Evolutionary conservation across 2,888 invertebrate species (phyloP).

Genomic region (Pseudococcus longispinus): DNA sequence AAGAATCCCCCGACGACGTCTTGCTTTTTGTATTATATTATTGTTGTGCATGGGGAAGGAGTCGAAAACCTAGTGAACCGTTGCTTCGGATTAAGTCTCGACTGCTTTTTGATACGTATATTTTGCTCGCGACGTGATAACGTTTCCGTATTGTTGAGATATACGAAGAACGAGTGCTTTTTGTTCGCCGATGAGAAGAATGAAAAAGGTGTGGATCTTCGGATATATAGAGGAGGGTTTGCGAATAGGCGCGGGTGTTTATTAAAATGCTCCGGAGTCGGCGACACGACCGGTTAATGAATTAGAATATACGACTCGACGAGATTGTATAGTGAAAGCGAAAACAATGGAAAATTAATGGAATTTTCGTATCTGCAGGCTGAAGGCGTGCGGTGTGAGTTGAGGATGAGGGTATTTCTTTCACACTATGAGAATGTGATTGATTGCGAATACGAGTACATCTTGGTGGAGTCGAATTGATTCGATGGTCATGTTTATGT

Average conservation of each 20-base stretch:
- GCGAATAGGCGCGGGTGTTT: slow-evolving; percentile 4
- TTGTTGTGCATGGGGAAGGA: background rate
- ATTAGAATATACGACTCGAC: background rate
- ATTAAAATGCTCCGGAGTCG: background rate
- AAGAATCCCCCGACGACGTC: background rate
- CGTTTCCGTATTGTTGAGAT: slow-evolving; percentile 22
- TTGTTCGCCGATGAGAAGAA: background rate
- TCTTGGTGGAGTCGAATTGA: background rate
- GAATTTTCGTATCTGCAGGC: background rate
- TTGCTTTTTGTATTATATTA: background rate
- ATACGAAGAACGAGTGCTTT: background rate
- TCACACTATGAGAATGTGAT: background rate
- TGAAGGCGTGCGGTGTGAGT: background rate
- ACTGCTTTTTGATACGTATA: slow-evolving; percentile 1
- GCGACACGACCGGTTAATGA: slow-evolving; percentile 15
- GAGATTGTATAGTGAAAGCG: background rate
- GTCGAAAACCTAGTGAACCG: background rate
- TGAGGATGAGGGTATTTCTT: background rate
- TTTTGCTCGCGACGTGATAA: slow-evolving; percentile 23
- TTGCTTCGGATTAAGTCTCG: slow-evolving; percentile 1
- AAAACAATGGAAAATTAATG: slow-evolving; percentile 18
- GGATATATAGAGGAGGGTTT: background rate
- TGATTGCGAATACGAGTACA: background rate
- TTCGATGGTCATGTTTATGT: background rate
- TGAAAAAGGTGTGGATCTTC: background rate